Evolutionary conservation across 2,797 vertebrate species (phyloP), one percentile per base, ranked within the genome.

Genomic region (Anabacerthia variegaticeps): DNA sequence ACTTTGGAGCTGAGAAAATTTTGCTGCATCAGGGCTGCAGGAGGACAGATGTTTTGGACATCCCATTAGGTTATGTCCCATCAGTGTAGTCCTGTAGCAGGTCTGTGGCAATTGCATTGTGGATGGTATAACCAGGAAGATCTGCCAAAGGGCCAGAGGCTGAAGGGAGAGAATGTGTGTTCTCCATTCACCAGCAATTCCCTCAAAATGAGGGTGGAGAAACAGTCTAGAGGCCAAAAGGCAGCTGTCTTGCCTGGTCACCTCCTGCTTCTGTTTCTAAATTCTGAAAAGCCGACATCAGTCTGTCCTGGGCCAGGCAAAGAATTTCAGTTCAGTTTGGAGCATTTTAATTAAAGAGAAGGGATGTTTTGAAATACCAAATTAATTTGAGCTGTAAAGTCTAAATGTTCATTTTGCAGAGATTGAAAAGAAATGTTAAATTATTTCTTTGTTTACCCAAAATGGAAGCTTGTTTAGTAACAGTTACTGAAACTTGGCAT

Each of bases 51-150:
- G 56, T 66, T 52, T 37, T 51, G 46, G 36, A 37, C 36, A 82
- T 28, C 28, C 49, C 21, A 26, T 24, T 34, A 73, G 34, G 44
- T 36, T 26, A 21, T 12, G n/a, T 73, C 44, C 62, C 51, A 44
- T 15, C 5, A 0, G 2, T 28, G 37, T 51, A 43, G 21, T 46
- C 7, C 15, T 46, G 41, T 23, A 65, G 13, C 56, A 83, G 56
- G 20, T 41, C 63, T 21, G 8, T 43, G 44, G 36, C 39, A 34
- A n/a, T 21, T 16, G 21, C 39, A 49, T 20, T 0, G 0, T 20
- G 36, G 36, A 8, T 22, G 27, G 41, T 46, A 28, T 9, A 49
- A 65, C 5, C 36, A 76, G 30, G 44, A 21, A 54, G 28, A 49
- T 59, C 51, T 74, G 48, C 19, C 37, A 43, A 26, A 76, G 20